Conservation (phyloP, 2,797 vertebrate genomes). For the Perodicticus potto region DNA sequence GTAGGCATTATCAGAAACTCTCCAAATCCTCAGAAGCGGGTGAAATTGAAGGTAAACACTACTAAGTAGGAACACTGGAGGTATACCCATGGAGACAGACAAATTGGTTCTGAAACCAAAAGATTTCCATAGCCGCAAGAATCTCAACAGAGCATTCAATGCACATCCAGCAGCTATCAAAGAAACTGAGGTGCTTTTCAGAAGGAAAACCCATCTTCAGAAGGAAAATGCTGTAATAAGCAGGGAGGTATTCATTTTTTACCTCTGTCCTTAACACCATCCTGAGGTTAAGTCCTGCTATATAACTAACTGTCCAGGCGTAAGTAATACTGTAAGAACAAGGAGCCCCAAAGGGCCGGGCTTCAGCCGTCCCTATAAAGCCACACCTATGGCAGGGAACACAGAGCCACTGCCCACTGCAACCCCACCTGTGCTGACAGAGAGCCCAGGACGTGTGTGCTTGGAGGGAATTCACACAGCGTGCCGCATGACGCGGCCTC, state of each 20-base stretch:
- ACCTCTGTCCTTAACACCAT: neutral
- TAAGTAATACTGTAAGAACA: neutral
- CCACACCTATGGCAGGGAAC: neutral
- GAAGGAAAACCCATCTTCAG: conserved; percentile 21
- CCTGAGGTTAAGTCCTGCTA: neutral
- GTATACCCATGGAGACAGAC: neutral
- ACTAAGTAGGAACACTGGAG: neutral
- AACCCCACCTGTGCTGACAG: no score
- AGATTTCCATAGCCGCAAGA: neutral
- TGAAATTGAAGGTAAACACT: conserved; percentile 18
- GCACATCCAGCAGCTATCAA: conserved; percentile 2
- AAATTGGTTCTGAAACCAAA: neutral
- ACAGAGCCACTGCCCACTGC: neutral
- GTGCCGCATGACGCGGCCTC: neutral
- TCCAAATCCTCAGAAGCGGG: neutral
- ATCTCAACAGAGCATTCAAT: conserved; percentile 27
- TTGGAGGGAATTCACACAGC: neutral
- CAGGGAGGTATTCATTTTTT: neutral
- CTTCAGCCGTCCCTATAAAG: neutral
- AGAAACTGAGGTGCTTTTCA: conserved; percentile 9
- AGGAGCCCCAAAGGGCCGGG: neutral
- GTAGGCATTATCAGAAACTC: neutral
- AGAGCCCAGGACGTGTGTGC: neutral
- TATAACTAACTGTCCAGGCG: neutral
- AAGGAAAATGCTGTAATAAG: neutral